Evolutionary conservation across 2,888 invertebrate species (phyloP).

Genomic region (Tenthredo scrophulariae): DNA sequence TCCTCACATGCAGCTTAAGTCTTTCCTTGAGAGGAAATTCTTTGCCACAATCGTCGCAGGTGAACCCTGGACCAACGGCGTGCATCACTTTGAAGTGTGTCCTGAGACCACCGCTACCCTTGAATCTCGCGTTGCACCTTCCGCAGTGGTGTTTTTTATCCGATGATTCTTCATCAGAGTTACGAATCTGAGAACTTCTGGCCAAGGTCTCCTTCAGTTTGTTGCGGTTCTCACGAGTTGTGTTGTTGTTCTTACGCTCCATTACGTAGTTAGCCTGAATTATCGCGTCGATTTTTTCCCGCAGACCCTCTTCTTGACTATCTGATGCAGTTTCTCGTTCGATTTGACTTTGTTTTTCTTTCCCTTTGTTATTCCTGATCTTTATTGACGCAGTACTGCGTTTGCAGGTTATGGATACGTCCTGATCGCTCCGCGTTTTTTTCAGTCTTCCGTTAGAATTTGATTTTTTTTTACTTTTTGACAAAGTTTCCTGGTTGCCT

Average conservation of each 20-base stretch:
- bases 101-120: slow-evolving; percentile 74
- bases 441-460: slow-evolving; percentile 9
- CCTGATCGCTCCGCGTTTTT: neutral
- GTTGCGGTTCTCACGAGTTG: slow-evolving; percentile 43
- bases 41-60: slow-evolving; percentile 88
- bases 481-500: neutral
- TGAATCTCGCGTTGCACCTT: slow-evolving; percentile 72
- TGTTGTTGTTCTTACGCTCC: slow-evolving; percentile 70
- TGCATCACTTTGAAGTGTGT: slow-evolving; percentile 76
- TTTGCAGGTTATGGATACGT: neutral
- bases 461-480: neutral
- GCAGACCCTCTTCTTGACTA: slow-evolving; percentile 40
- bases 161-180: slow-evolving; percentile 46
- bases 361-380: neutral
- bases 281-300: slow-evolving; percentile 68
- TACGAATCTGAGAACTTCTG: slow-evolving; percentile 2
- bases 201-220: neutral
- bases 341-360: neutral
- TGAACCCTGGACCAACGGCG: slow-evolving; percentile 79
- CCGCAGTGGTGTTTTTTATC: slow-evolving; percentile 72
- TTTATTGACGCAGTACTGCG: neutral
- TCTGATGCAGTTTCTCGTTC: neutral
- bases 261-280: slow-evolving; percentile 69
- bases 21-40: slow-evolving; percentile 89
- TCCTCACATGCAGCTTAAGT: slow-evolving; percentile 85